Base-by-base conservation (phyloP, 1,140 invertebrate species). In the Acromyrmex heyeri region DNA sequence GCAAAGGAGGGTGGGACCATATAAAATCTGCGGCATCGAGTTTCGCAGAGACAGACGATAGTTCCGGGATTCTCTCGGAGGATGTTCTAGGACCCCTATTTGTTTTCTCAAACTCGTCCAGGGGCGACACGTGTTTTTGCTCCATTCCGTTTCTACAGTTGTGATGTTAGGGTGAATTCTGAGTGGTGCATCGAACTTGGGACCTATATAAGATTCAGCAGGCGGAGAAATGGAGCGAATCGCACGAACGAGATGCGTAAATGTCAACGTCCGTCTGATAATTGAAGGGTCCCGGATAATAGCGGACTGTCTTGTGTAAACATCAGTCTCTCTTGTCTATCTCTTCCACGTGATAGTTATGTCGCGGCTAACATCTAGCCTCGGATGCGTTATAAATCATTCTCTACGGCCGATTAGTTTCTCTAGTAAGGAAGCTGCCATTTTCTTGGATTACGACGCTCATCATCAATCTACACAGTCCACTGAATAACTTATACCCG, bases 61-160 rank as follows among this genome's bases (percentile, higher is more conserved):
- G 53, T 48, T 48, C 38, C 62, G n/a, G 48, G 69, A 14, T 61
- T n/a, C 4, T 48, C 57, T 24, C 55, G 16, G n/a, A 59, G 48
- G 57, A 24, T 82, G 57, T 24, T 30, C 30, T 12, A 27, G 38
- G 38, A 76, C 72, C 88, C 72, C 76, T 89, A 87, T 89, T 88
- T 90, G 87, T 87, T 89, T 88, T 88, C 59, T 72, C 57, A 57
- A 67, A 83, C 44, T 59, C 44, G 24, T 34, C 59, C 65, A 44
- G 16, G 48, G 62, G n/a, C 77, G 85, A 88, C 88, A 87, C 73
- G 65, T 83, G 88, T 89, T 88, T 61, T 79, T 55, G 44, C 30
- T 48, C 81, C 70, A 24, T 83, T 83, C 70, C 34, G n/a, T 83
- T 67, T 14, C 34, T 75, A 48, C 62, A 34, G 18, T 16, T 44